Percentiles rank a stretch among this genome's conserved stretches.
phyloP scores from a whole-genome alignment of 2,113 vertebrate species.

The Lates calcarifer region DNA sequence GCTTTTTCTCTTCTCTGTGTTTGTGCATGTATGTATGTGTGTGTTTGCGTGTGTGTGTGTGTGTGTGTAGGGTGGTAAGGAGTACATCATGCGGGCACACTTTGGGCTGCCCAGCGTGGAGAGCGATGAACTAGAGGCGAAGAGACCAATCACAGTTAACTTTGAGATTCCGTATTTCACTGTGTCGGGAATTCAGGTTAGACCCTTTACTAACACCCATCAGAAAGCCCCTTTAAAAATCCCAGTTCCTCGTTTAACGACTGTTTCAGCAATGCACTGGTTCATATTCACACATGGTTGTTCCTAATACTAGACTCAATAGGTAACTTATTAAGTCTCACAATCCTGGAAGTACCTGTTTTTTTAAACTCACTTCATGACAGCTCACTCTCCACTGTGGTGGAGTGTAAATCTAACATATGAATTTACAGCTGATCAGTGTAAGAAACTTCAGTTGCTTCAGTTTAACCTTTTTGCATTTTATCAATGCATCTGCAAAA shows the following conservation, averaged over 20 bases:
- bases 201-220: background rate
- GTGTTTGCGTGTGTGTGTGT: conserved; percentile 19
- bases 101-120: conserved; percentile 88
- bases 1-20: background rate
- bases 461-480: too few species aligned
- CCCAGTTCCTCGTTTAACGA: background rate
- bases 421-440: background rate
- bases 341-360: background rate
- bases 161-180: conserved; percentile 90
- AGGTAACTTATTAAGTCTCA: conserved; percentile 27
- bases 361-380: background rate
- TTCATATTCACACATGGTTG: background rate
- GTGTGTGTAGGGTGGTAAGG: conserved; percentile 85
- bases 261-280: background rate
- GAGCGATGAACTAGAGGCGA: conserved; percentile 80
- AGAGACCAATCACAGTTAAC: conserved; percentile 86
- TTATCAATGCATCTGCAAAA: background rate
- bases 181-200: conserved; percentile 88
- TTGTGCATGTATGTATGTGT: too few species aligned
- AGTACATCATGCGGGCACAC: conserved; percentile 88
- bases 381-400: background rate
- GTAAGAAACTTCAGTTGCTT: background rate
- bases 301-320: conserved; percentile 5
- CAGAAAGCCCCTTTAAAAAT: background rate
- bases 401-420: background rate